Evolutionary conservation across 2,888 invertebrate genomes (phyloP).

Genomic region (Caenorhabditis sp.): DNA sequence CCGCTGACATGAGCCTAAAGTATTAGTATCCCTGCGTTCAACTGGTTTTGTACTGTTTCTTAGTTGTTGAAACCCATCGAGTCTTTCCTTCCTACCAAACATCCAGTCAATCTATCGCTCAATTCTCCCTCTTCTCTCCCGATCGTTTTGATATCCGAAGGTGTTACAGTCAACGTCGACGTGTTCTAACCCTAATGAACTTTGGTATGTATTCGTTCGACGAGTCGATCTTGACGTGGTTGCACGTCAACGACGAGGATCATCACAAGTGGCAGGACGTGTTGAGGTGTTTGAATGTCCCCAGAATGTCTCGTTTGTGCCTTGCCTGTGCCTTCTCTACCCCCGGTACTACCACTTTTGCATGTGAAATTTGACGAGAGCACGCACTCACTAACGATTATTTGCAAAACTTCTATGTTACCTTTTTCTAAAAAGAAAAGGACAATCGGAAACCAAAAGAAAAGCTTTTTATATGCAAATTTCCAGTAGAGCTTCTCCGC

Average conservation of each 20-base stretch:
- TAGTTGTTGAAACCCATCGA: conserved; percentile 9
- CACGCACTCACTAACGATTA: conserved; percentile 40
- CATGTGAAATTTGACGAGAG: conserved; percentile 22
- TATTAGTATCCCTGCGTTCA: conserved; percentile 57
- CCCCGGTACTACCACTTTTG: conserved; percentile 31
- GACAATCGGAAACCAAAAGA: too few relatives aligned
- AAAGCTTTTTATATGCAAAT: too few relatives aligned
- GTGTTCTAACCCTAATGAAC: conserved; percentile 80
- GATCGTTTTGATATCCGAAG: conserved; percentile 1
- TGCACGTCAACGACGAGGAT: conserved; percentile 76
- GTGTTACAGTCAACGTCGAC: conserved; percentile 80
- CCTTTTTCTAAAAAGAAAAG: conserved; percentile 19
- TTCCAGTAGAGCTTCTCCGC: conserved; percentile 53
- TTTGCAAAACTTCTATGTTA: conserved; percentile 16
- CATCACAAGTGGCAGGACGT: conserved; percentile 72
- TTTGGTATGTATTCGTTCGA: conserved; percentile 82
- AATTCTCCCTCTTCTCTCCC: conserved; percentile 29
- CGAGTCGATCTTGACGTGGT: conserved; percentile 80
- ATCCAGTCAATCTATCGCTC: conserved; percentile 37
- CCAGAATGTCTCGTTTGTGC: conserved; percentile 28
- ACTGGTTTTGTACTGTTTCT: conserved; percentile 45
- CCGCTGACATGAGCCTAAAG: conserved; percentile 45
- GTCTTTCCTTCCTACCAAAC: neutral
- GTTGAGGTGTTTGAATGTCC: conserved; percentile 61
- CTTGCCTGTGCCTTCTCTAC: neutral